Conservation (phyloP, 2,888 invertebrate species). For the Cosmia trapezina region DNA sequence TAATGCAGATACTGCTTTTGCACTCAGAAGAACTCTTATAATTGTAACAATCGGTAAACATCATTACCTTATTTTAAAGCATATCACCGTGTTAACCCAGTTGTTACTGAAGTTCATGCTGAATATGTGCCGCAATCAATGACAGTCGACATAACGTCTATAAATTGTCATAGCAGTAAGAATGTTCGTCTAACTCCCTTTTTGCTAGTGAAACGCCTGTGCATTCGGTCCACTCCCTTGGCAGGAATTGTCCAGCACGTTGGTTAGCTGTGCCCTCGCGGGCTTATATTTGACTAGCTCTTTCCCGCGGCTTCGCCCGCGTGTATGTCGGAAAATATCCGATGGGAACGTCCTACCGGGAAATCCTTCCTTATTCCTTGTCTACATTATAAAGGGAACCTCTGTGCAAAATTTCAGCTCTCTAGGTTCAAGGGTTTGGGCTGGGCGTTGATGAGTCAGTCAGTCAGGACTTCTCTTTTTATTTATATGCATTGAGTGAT, state of each 20-base stretch:
- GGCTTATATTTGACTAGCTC: neutral
- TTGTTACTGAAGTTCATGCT: neutral
- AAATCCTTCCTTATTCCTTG: no score
- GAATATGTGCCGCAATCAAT: neutral
- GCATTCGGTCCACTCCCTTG: neutral
- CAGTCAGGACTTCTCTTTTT: no score
- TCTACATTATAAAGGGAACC: no score
- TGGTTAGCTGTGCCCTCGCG: neutral
- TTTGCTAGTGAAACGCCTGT: neutral
- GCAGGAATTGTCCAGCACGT: neutral
- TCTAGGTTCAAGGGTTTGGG: no score
- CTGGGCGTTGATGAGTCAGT: no score
- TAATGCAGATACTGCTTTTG: constrained; percentile 38
- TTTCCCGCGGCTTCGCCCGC: no score
- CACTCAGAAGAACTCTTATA: constrained; percentile 71
- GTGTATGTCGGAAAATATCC: no score
- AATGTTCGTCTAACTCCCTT: neutral
- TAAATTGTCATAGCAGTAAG: neutral
- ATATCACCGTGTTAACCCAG: no score
- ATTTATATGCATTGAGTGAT: no score
- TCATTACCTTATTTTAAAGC: neutral
- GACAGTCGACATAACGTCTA: neutral
- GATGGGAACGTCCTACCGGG: no score
- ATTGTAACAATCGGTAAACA: constrained; percentile 74
- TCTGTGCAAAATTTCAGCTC: no score